Evolutionary conservation across 1,140 invertebrate genomes (phyloP).

Genomic region (Listronotus bonariensis): DNA sequence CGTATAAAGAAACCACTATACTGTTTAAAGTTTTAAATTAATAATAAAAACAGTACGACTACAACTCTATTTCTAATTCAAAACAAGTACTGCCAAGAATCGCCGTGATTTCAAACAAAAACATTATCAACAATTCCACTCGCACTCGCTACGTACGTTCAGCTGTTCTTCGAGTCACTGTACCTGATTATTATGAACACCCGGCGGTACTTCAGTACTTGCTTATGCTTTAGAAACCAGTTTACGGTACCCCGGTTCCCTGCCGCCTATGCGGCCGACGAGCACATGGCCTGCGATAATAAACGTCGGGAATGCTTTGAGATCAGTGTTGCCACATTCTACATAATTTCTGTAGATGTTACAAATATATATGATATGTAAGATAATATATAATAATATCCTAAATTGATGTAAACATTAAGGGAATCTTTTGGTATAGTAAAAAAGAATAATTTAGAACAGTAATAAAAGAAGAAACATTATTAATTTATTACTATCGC

Average conservation of each 20-base stretch:
- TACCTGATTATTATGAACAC: conserved; percentile 15
- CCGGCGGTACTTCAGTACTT: conserved; percentile 9
- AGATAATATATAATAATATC: too few relatives aligned
- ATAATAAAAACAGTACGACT: too few relatives aligned
- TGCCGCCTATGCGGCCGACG: conserved; percentile 13
- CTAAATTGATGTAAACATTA: too few relatives aligned
- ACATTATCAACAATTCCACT: background rate
- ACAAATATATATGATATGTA: too few relatives aligned
- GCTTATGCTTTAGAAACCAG: conserved; percentile 12
- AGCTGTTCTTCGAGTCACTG: conserved; percentile 18
- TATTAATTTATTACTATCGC: too few relatives aligned
- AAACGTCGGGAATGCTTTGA: conserved; percentile 8
- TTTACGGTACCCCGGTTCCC: conserved; percentile 2
- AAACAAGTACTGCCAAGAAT: background rate
- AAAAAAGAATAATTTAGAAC: too few relatives aligned
- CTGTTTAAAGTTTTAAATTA: too few relatives aligned
- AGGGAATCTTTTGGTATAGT: too few relatives aligned
- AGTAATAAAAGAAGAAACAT: too few relatives aligned
- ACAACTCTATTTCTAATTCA: too few relatives aligned
- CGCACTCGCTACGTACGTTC: conserved; percentile 3
- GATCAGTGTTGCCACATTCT: background rate
- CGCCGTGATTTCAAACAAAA: background rate
- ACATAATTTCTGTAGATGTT: too few relatives aligned
- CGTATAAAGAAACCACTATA: too few relatives aligned
- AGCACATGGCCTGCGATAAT: conserved; percentile 25